These are phyloP conservation scores for Mastomys coucha DNA, from an alignment of 2,113 vertebrate genomes.

Conservation along the genomic window DNA sequence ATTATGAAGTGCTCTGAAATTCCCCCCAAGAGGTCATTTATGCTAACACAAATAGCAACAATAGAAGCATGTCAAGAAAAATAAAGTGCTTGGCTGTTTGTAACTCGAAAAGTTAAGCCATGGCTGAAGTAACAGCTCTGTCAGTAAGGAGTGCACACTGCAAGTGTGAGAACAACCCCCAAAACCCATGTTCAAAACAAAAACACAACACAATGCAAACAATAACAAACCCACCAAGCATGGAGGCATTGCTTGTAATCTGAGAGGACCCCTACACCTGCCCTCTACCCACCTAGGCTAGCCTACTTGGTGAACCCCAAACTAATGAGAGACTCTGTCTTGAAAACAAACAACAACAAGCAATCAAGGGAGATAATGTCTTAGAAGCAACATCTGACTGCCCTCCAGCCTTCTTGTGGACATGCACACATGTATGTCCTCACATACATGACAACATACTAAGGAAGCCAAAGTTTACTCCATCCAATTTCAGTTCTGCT, in stretches of 20 bases:
- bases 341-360: neutral
- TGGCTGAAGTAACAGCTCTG: neutral
- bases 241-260: neutral
- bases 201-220: neutral
- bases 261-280: neutral
- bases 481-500: slow-evolving; percentile 3
- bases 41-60: neutral
- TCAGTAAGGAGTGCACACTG: too few species aligned
- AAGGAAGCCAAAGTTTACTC: neutral
- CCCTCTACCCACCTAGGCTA: neutral
- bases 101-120: slow-evolving; percentile 13
- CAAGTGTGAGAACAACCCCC: neutral
- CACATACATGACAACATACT: neutral
- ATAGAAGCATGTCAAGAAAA: slow-evolving; percentile 41
- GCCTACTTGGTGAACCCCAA: neutral
- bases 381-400: neutral
- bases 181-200: neutral
- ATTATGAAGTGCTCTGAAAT: slow-evolving; percentile 7
- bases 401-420: neutral
- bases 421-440: neutral
- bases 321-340: neutral
- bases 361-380: neutral
- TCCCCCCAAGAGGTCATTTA: neutral
- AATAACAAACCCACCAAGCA: neutral
- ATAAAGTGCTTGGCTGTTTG: neutral